A percentile compares a stretch with the other conserved stretches of the same genome.
phyloP scores from a whole-genome alignment of 2,113 vertebrate genomes.

The Symphodus melops region DNA sequence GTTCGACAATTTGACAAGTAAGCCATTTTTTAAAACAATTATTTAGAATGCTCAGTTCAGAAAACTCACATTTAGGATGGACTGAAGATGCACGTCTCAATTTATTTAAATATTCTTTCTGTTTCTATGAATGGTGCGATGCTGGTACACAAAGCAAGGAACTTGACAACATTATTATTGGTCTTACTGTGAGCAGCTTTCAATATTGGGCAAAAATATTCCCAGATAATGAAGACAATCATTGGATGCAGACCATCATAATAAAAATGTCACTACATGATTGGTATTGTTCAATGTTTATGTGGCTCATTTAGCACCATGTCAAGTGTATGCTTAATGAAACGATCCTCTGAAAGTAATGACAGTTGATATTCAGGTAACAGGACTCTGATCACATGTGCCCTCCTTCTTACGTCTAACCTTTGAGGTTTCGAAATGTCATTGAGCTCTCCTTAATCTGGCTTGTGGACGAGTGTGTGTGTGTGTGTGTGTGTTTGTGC shows the following conservation, averaged over 20 bases:
- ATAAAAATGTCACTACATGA: neutral
- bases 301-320: neutral
- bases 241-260: neutral
- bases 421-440: constrained; percentile 72
- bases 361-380: constrained; percentile 51
- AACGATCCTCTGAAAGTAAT: constrained; percentile 29
- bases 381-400: constrained; percentile 47
- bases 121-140: no score
- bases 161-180: no score
- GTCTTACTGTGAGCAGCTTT: no score
- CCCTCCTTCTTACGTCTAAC: constrained; percentile 57
- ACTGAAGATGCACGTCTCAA: no score
- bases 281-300: neutral
- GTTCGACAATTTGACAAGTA: no score
- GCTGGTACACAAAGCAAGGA: no score
- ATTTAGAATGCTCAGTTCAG: no score
- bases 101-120: no score
- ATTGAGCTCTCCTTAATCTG: constrained; percentile 65
- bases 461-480: constrained; percentile 26
- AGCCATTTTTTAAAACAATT: no score
- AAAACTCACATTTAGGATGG: no score
- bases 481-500: neutral
- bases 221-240: neutral
- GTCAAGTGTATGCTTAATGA: constrained; percentile 15
- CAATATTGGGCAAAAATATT: neutral